Base-by-base conservation (phyloP, 2,797 vertebrate species). In the Eulemur rubriventer region DNA sequence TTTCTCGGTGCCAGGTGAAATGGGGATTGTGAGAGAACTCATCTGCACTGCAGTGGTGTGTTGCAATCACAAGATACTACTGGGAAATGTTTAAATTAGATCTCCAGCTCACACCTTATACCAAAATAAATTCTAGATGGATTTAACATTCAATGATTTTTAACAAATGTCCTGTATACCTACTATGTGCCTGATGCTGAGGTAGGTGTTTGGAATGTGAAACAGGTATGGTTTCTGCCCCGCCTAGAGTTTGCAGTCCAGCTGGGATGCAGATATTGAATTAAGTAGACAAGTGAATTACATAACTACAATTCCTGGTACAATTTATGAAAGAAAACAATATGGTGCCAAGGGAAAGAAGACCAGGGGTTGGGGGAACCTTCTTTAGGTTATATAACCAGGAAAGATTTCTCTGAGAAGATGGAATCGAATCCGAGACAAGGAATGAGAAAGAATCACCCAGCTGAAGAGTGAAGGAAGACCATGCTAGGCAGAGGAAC, bases 41-140 rank as follows among this genome's bases (percentile, higher is more conserved):
- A 8, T 59, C 46, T 94, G 70, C 50, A 33, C 76, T 70, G 46
- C 22, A 26, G 22, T 46, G 69, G 28, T 89, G 33, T 28, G 9
- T 82, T 88, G 0, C 70, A 61, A 92, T 59, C 55, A 78, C 43
- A 88, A 87, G 72, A 50, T 38, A 46, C 70, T 70, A 72, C 84
- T 84, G 88, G 43, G 61, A 88, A 95, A 93, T 43, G 50, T 18
- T 75, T 92, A 38, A 90, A 95, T 81, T 72, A 84, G 28, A 63
- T 79, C 59, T 78, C 86, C 70, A 82, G 72, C 79, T 90, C 46
- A 92, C 28, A 59, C 20, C 12, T 87, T 61, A 75, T 7, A 78
- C 81, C 61, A 72, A 84, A 96, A 92, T 92, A 93, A 93, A 94
- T 78, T 95, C 83, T 79, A 82, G 87, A 35, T 50, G 50, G 73